These are phyloP conservation scores for Acleris holmiana DNA, from an alignment of 2,888 invertebrate genomes.

Conservation along the genomic window DNA sequence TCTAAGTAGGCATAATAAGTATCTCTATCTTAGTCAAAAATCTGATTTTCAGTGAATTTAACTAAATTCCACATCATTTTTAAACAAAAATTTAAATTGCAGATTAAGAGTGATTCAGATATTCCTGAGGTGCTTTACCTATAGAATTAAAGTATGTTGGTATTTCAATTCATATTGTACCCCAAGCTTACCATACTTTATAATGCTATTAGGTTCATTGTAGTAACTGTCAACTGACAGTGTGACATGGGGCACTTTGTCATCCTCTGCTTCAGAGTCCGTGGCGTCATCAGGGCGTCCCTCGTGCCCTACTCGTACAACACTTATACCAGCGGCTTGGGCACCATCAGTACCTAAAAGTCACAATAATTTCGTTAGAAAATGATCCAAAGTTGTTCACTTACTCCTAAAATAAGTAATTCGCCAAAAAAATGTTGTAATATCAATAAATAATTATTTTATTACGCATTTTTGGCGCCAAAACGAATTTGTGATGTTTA, in stretches of 20 bases:
- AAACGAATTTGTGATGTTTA: not conserved
- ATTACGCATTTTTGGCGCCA: constrained; percentile 14
- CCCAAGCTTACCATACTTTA: constrained; percentile 74
- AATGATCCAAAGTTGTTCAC: too few relatives aligned
- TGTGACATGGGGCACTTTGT: constrained; percentile 86
- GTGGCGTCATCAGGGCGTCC: constrained; percentile 82
- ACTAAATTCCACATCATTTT: too few relatives aligned
- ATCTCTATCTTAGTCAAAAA: too few relatives aligned
- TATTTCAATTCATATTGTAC: not conserved
- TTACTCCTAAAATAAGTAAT: not conserved
- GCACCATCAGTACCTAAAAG: constrained; percentile 77
- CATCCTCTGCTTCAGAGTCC: constrained; percentile 83
- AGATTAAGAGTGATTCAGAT: too few relatives aligned
- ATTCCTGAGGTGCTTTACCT: too few relatives aligned
- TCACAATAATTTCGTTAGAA: not conserved
- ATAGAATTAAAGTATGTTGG: too few relatives aligned
- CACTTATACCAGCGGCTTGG: constrained; percentile 86
- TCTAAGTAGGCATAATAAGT: too few relatives aligned
- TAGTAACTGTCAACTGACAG: constrained; percentile 87
- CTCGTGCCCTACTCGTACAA: constrained; percentile 83
- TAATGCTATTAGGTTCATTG: constrained; percentile 81
- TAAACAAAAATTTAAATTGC: too few relatives aligned
- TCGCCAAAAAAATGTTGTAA: not conserved
- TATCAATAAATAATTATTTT: not conserved
- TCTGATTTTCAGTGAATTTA: too few relatives aligned